Evolutionary conservation across 2,888 invertebrate species (phyloP).

Genomic region (Chalcis sispes): DNA sequence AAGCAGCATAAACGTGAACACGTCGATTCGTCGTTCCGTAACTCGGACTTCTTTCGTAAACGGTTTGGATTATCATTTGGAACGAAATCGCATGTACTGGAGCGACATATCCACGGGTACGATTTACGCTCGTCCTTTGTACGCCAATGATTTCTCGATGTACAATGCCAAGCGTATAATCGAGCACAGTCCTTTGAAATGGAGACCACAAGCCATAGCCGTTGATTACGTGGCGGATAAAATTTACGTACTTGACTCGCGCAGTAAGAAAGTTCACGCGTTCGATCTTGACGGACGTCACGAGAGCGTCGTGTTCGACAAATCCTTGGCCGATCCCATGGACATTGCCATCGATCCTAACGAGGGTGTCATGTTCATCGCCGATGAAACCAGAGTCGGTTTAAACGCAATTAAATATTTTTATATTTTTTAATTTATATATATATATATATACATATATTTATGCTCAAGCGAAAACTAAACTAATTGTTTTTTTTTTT

Average conservation of each 20-base stretch:
- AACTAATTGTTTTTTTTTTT: too few species aligned
- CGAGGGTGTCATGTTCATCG: constrained; percentile 42
- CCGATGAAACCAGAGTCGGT: constrained; percentile 23
- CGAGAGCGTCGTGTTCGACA: neutral
- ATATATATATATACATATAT: neutral
- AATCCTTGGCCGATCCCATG: constrained; percentile 1
- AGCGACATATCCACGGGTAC: constrained; percentile 36
- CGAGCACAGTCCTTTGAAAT: constrained; percentile 19
- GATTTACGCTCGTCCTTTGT: neutral
- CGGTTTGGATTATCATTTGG: constrained; percentile 34
- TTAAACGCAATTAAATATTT: neutral
- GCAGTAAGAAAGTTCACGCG: constrained; percentile 17
- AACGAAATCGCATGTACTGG: constrained; percentile 28
- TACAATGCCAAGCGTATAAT: neutral
- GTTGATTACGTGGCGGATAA: constrained; percentile 41
- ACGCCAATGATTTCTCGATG: too few species aligned
- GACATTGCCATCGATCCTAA: constrained; percentile 30
- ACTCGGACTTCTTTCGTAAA: constrained; percentile 9
- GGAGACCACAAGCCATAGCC: constrained; percentile 29
- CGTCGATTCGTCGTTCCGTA: constrained; percentile 3
- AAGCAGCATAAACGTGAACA: constrained; percentile 9
- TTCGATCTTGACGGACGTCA: constrained; percentile 3
- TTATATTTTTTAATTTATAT: neutral
- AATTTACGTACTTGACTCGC: constrained; percentile 41
- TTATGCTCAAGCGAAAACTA: too few species aligned